Base-by-base conservation (phyloP, 2,113 vertebrate species). In the Gadus chalcogrammus region DNA sequence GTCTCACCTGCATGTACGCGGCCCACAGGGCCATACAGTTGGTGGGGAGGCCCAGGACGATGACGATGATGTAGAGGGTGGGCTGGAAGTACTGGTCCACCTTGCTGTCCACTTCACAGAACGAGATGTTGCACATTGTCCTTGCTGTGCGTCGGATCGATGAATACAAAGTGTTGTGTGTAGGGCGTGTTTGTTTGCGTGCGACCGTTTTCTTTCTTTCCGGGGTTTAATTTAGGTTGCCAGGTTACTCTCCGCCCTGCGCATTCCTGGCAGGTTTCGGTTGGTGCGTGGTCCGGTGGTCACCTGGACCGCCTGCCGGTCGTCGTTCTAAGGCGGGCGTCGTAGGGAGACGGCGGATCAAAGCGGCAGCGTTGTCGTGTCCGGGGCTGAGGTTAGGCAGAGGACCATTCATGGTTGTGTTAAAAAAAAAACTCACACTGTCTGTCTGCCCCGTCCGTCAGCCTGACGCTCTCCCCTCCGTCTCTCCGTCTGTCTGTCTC, bases 1-100 rank as follows among this genome's bases (percentile, higher is more conserved):
- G 38, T 35, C 87, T 83, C 70, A 88, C 94, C 90, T 97, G 95
- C 87, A 94, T 88, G 85, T 93, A 95, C 58, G 95, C 95, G 0
- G 95, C 95, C 95, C 95, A 96, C 80, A 96, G 80, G 0, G 95
- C 95, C 91, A 96, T 90, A 80, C 94, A 94, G 89, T 97, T 96
- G 55, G 94, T 92, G 56, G 95, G 95, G 69, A 97, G 88, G 8
- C 95, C 95, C 66, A 96, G 77, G 13, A 92, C 88, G 0, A 96
- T 95, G 76, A 96, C 94, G 0, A 95, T 89, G 85, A 95, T 94
- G 80, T 97, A 97, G 20, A 97, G 91, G 0, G 91, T 93, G 0
- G 95, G 95, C 38, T 95, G 95, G 82, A 97, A 95, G 71, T 93
- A 94, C 82, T 94, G 92, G 87, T 97, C 95, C 72, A 97, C 87